These are phyloP conservation scores for Hemaris fuciformis DNA, from an alignment of 2,888 invertebrate genomes.

Conservation along the genomic window DNA sequence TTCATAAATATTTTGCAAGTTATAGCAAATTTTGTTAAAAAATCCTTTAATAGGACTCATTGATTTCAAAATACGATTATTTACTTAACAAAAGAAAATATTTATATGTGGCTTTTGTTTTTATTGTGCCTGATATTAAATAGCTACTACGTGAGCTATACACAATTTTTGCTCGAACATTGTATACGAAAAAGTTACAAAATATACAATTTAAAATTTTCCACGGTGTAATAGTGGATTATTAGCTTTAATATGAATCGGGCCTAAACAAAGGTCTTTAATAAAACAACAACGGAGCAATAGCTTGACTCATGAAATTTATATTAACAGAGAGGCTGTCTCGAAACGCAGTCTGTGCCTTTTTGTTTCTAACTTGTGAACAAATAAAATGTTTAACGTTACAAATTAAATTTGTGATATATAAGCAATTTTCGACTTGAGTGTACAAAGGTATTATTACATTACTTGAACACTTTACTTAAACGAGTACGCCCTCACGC, in stretches of 20 bases:
- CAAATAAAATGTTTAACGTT: neutral
- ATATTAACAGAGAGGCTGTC: constrained; percentile 57
- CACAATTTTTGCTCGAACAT: no score
- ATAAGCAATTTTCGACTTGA: neutral
- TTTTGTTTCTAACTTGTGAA: neutral
- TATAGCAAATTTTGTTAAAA: no score
- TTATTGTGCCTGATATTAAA: no score
- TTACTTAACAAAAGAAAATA: no score
- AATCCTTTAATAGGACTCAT: no score
- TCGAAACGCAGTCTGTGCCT: constrained; percentile 16
- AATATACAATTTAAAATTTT: neutral
- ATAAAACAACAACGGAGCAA: constrained; percentile 53
- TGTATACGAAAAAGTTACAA: neutral
- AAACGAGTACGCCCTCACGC: no score
- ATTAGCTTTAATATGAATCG: constrained; percentile 45
- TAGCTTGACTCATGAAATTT: constrained; percentile 56
- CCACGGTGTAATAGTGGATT: neutral
- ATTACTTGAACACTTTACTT: neutral
- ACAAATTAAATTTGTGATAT: constrained; percentile 6
- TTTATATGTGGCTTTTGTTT: no score
- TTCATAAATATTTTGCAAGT: no score
- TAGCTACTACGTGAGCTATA: no score
- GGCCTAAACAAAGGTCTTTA: constrained; percentile 51
- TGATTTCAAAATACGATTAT: no score
- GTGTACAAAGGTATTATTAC: neutral